Base-by-base conservation (phyloP, 2,888 invertebrate species). In the Dolichopus griseipennis region DNA sequence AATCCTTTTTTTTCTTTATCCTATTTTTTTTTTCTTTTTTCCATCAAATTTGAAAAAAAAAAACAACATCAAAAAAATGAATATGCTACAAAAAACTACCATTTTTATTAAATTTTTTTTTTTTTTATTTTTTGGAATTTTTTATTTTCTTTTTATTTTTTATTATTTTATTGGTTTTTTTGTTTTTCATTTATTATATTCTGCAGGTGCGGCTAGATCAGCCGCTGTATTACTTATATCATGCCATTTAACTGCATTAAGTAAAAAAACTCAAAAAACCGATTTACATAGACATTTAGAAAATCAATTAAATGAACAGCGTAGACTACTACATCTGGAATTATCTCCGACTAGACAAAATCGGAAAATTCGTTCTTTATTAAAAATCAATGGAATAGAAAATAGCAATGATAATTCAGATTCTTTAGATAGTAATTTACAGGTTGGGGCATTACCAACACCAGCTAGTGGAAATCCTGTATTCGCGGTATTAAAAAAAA, bases 181-280 rank as follows among this genome's bases (percentile, higher is more conserved):
- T 52, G n/a, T n/a, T 52, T 37, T 52, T 52, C 9, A 52, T 18
- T 52, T 52, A 18, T 52, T 52, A 52, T 52, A 52, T 52, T 52
- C 52, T 52, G 52, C 92, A 92, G 92, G 92, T 92, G 92, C 92
- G 88, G 92, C 92, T 84, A 90, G 92, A 83, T 88, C 91, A 85
- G 92, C 92, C 85, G 92, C 92, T 90, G 92, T 93, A 90, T 92
- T 93, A 90, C 90, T 93, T 86, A 91, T 92, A 87, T 92, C 92
- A 87, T 91, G 90, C 86, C 90, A 90, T 85, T 88, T 90, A 83
- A 84, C 84, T 83, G 84, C 85, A 73, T 76, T 79, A 72, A 72
- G 73, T 77, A 78, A 71, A 80, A 80, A 84, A 84, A 84, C 82
- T 81, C 78, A 64, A 77, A 81, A 83, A 83, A 83, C 83, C 84